Percentiles rank a stretch among this genome's conserved stretches.
These are phyloP conservation scores for Drosophila borealis DNA, from an alignment of 2,888 invertebrate genomes.

Conservation along the genomic window DNA sequence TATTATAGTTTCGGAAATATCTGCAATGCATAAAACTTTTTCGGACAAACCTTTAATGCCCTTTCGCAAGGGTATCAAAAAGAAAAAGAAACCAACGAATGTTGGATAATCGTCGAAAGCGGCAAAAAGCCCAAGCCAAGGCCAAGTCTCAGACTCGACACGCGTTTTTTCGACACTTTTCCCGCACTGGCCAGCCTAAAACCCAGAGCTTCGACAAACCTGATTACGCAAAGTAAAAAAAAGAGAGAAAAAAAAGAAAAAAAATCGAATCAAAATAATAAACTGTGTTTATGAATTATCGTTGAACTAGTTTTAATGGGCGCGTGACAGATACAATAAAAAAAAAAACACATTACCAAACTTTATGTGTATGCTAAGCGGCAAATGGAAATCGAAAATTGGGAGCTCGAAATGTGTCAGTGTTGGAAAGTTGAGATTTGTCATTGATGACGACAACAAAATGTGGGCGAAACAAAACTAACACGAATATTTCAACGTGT, in stretches of 20 bases:
- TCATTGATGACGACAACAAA: slow-evolving; percentile 39
- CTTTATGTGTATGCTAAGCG: slow-evolving; percentile 32
- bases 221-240: slow-evolving; percentile 33
- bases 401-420: slow-evolving; percentile 13
- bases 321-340: slow-evolving; percentile 37
- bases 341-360: slow-evolving; percentile 4
- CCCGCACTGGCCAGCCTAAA: slow-evolving; percentile 41
- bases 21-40: no score
- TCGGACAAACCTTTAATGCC: slow-evolving; percentile 12
- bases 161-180: slow-evolving; percentile 63
- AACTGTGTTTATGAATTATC: slow-evolving; percentile 64
- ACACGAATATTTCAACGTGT: background rate
- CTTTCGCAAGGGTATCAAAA: background rate
- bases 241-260: slow-evolving; percentile 9
- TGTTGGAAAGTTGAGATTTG: slow-evolving; percentile 36
- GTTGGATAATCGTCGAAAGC: slow-evolving; percentile 53
- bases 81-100: slow-evolving; percentile 12
- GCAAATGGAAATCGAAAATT: slow-evolving; percentile 23
- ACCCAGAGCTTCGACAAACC: slow-evolving; percentile 16
- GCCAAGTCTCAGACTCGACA: slow-evolving; percentile 46
- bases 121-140: slow-evolving; percentile 40
- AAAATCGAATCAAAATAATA: slow-evolving; percentile 26
- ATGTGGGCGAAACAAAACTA: background rate
- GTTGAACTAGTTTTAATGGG: slow-evolving; percentile 64
- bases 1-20: no score